A percentile compares a stretch with the other conserved stretches of the same genome.
These are phyloP conservation scores for Crematogaster levior DNA, from an alignment of 2,888 invertebrate genomes.

Conservation along the genomic window DNA sequence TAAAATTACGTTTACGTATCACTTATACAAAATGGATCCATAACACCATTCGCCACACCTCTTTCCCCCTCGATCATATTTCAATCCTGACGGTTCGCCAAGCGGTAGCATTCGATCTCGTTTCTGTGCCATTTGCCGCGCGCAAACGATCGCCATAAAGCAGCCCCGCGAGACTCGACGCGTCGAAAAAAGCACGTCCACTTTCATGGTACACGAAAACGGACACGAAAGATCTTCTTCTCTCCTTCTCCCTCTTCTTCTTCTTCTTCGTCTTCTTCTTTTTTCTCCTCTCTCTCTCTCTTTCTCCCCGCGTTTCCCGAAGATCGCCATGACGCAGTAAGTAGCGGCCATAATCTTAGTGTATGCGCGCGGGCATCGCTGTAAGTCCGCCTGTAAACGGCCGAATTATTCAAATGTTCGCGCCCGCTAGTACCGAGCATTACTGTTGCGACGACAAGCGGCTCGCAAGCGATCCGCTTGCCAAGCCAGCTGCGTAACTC, in stretches of 20 bases:
- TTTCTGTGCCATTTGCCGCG: conserved; percentile 68
- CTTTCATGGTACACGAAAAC: conserved; percentile 70
- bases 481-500: conserved; percentile 68
- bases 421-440: conserved; percentile 71
- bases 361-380: conserved; percentile 73
- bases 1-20: conserved; percentile 55
- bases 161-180: conserved; percentile 39
- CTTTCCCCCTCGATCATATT: conserved; percentile 47
- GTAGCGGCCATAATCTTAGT: conserved; percentile 81
- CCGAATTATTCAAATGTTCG: conserved; percentile 82
- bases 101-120: conserved; percentile 62
- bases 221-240: conserved; percentile 56
- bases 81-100: conserved; percentile 54
- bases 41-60: conserved; percentile 40
- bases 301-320: conserved; percentile 40
- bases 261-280: background rate
- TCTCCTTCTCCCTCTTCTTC: background rate
- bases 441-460: conserved; percentile 76
- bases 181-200: conserved; percentile 72
- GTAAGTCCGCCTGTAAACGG: conserved; percentile 82
- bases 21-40: conserved; percentile 54
- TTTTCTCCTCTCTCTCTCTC: background rate
- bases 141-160: conserved; percentile 62
- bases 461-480: conserved; percentile 63
- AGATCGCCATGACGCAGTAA: conserved; percentile 74